phyloP scores from a whole-genome alignment of 2,113 vertebrate genomes.

The Zapornia atra region DNA sequence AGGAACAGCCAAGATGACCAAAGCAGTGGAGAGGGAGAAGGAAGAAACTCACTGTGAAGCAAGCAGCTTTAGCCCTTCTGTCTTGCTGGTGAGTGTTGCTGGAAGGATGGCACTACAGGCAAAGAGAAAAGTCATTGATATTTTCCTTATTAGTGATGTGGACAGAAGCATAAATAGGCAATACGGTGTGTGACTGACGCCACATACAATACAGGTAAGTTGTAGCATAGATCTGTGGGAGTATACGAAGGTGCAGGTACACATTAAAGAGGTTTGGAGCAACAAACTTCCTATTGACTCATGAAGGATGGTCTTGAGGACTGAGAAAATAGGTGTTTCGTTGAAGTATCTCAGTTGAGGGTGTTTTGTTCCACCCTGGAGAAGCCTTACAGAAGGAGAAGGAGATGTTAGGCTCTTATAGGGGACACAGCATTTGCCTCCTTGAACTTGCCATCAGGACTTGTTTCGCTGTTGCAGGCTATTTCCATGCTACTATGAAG shows the following conservation, averaged over 20 bases:
- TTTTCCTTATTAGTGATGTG: not conserved
- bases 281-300: not conserved
- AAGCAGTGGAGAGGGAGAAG: not conserved
- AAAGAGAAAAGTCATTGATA: not conserved
- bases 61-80: not conserved
- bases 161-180: not conserved
- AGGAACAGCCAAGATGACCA: not conserved
- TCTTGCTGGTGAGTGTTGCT: not conserved
- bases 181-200: not conserved
- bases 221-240: not conserved
- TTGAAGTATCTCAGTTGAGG: not conserved
- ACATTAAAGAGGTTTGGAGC: not conserved
- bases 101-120: not conserved
- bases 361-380: not conserved
- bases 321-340: not conserved
- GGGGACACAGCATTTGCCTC: fast-evolving
- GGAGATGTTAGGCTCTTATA: not conserved
- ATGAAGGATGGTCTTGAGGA: not conserved
- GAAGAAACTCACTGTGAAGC: not conserved
- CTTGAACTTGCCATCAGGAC: not conserved
- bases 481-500: not conserved
- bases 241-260: not conserved
- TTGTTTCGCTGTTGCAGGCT: not conserved
- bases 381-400: not conserved
- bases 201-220: not conserved